A percentile compares a stretch with the other conserved stretches of the same genome.
These are phyloP conservation scores for Drosophila lacteicornis DNA, from an alignment of 1,140 invertebrate species.

Conservation along the genomic window DNA sequence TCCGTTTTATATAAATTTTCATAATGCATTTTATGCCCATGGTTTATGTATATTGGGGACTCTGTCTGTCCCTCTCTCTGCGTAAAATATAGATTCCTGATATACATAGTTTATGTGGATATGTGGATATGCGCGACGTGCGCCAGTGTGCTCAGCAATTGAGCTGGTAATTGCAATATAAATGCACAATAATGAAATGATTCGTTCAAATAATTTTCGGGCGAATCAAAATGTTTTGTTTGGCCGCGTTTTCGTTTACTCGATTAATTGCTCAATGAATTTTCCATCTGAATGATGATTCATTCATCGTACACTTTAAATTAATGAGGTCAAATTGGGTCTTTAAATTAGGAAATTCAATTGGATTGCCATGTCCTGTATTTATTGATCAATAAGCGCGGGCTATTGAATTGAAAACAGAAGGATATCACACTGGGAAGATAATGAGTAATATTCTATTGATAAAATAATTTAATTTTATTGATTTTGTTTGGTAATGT, in stretches of 20 bases:
- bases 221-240: slow-evolving; percentile 47
- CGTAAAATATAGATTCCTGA: slow-evolving; percentile 42
- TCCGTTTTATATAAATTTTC: slow-evolving; percentile 66
- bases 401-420: neutral
- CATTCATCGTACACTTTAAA: slow-evolving; percentile 20
- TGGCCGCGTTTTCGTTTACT: slow-evolving; percentile 27
- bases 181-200: slow-evolving; percentile 54
- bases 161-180: slow-evolving; percentile 55
- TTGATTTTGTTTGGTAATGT: neutral
- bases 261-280: slow-evolving; percentile 55
- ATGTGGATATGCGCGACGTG: neutral
- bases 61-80: neutral
- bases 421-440: neutral
- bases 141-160: slow-evolving; percentile 22
- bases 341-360: slow-evolving; percentile 22
- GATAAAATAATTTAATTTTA: too few species aligned
- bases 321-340: slow-evolving; percentile 21
- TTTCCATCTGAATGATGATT: slow-evolving; percentile 35
- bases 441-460: neutral
- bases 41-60: slow-evolving; percentile 58
- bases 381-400: slow-evolving; percentile 7
- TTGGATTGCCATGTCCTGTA: slow-evolving; percentile 2
- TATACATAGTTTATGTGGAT: slow-evolving; percentile 4
- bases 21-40: slow-evolving; percentile 64
- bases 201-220: slow-evolving; percentile 50